Conservation (phyloP, 2,888 invertebrate species). For the Platycheirus albimanus region DNA sequence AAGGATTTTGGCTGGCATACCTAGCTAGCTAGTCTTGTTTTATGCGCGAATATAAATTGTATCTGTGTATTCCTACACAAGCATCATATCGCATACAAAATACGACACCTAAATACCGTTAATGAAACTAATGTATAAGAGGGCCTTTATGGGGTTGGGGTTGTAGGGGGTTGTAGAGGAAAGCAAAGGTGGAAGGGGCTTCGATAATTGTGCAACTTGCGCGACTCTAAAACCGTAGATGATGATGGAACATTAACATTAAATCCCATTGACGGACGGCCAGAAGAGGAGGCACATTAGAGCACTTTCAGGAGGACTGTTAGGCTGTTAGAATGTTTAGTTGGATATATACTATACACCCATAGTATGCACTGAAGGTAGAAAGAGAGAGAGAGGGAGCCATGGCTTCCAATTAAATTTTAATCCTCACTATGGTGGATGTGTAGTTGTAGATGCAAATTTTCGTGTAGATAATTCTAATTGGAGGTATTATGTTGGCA, state of each 20-base stretch:
- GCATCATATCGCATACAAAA: background rate
- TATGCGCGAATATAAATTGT: background rate
- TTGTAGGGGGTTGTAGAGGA: too few species aligned
- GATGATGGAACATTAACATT: constrained; percentile 16
- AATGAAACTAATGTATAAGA: constrained; percentile 61
- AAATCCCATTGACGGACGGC: constrained; percentile 29
- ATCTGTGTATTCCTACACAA: background rate
- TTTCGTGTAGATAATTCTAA: constrained; percentile 67
- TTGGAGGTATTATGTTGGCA: constrained; percentile 71
- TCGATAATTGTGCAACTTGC: constrained; percentile 60
- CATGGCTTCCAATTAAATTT: constrained; percentile 69
- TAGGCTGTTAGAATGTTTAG: background rate
- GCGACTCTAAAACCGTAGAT: background rate
- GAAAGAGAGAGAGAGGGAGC: background rate
- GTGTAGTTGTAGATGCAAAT: constrained; percentile 56
- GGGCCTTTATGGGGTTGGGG: background rate
- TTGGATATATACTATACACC: background rate
- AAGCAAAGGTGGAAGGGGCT: background rate
- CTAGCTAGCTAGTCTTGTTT: constrained; percentile 36
- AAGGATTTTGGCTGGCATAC: constrained; percentile 4
- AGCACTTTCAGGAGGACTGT: constrained; percentile 3
- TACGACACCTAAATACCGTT: constrained; percentile 53
- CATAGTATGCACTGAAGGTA: too few species aligned
- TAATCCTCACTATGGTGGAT: constrained; percentile 56
- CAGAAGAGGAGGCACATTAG: constrained; percentile 28